Evolutionary conservation across 64 coral and sea anemone species (phyloP).

Genomic region (Montipora foliosa): DNA sequence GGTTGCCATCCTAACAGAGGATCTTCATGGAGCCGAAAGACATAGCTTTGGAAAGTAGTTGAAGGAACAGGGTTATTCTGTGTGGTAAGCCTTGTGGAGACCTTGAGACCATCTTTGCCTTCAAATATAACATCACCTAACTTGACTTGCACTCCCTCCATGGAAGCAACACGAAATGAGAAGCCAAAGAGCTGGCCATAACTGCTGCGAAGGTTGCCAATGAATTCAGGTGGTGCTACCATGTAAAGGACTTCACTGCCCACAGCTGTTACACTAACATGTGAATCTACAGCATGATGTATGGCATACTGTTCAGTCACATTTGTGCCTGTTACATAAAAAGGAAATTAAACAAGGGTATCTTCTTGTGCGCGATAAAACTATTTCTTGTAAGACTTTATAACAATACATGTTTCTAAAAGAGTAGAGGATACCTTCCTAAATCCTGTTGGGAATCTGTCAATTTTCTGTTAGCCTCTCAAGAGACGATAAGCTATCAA

Average conservation of each 20-base stretch:
- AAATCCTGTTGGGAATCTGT: too few species aligned
- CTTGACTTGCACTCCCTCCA: slow-evolving; percentile 68
- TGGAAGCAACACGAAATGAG: slow-evolving; percentile 79
- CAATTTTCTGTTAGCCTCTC: too few species aligned
- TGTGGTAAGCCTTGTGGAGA: slow-evolving; percentile 80
- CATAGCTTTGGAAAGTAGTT: slow-evolving; percentile 83
- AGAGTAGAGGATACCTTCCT: too few species aligned
- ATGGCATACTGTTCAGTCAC: slow-evolving; percentile 77
- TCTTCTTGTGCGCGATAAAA: not conserved
- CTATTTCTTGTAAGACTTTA: too few species aligned
- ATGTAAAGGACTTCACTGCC: slow-evolving; percentile 81
- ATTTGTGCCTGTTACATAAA: slow-evolving; percentile 41
- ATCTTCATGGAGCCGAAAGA: slow-evolving; percentile 91
- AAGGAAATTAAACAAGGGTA: not conserved
- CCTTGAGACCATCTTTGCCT: slow-evolving; percentile 71
- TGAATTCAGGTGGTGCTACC: slow-evolving; percentile 64
- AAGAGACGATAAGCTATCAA: too few species aligned
- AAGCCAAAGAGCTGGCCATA: slow-evolving; percentile 91
- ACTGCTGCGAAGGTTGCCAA: slow-evolving; percentile 82
- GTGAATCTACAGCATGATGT: slow-evolving; percentile 27
- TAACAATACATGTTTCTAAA: too few species aligned
- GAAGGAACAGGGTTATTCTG: slow-evolving; percentile 84
- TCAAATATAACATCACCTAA: slow-evolving; percentile 79
- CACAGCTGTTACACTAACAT: slow-evolving; percentile 74
- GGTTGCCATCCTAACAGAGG: slow-evolving; percentile 90